Base-by-base conservation (phyloP, 2,797 vertebrate genomes). In the Syngnathus acus region DNA sequence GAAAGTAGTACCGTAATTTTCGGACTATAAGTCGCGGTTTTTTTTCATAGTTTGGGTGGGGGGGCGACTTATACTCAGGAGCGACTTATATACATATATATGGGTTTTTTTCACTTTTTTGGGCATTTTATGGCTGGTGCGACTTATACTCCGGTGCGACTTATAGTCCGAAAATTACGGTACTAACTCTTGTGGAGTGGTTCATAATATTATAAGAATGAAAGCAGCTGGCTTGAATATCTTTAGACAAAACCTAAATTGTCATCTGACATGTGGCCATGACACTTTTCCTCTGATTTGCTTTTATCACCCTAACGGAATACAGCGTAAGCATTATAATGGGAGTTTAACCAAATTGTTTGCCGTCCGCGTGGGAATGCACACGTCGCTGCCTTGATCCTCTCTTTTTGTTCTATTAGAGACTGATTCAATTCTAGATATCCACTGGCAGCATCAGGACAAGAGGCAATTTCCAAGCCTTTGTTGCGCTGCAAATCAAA, bases 401-500 rank as follows among this genome's bases (percentile, higher is more conserved):
- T 11, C 16, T 17, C n/a, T 65, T 64, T 57, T 61, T 51, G 26
- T 62, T 45, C 42, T 26, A 39, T 51, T 16, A 43, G 13, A 61
- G 45, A 54, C 10, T 45, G 10, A 59, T 66, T 66, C 65, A 63
- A 51, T 68, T 63, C n/a, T 17, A 66, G 5, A 26, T 55, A 45
- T 50, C 43, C 21, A 58, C 26, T 42, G 45, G 13, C 23, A 62
- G 7, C 9, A 23, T 26, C 14, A 26, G 50, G 38, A 70, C n/a
- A 47, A 65, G 39, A 73, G 9, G 17, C 61, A 59, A 53, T 68
- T 68, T 68, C 38, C 16, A 37, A 62, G 8, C 10, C 63, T 39
- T 68, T 47, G 9, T 45, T 53, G 9, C 48, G 16, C 65, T 37
- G 1, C 62, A 66, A 65, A 37, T 40, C 67, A 6, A 39, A 53